Conservation (phyloP, 2,797 vertebrate species). For the Nannoperca australis region DNA sequence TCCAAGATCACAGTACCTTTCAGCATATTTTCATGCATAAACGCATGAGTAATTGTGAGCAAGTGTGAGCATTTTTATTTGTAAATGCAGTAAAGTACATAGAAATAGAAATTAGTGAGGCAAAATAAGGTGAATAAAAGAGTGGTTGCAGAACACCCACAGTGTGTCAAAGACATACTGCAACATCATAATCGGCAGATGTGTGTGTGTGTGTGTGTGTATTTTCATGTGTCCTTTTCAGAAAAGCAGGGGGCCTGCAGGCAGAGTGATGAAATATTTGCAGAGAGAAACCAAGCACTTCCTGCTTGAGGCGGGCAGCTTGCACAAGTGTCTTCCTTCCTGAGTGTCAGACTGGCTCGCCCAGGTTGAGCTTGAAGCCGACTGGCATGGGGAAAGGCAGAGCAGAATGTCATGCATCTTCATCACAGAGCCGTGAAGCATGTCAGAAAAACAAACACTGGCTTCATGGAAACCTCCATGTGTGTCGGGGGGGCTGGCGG, state of each 20-base stretch:
- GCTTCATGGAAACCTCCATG: constrained; percentile 25
- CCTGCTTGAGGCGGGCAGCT: constrained; percentile 53
- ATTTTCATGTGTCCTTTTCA: constrained; percentile 12
- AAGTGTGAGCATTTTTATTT: not conserved
- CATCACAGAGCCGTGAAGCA: not conserved
- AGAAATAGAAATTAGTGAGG: not conserved
- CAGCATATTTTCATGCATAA: not conserved
- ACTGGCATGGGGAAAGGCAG: not conserved
- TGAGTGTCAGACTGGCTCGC: constrained; percentile 30
- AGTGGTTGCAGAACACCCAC: not conserved
- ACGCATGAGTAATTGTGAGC: no score
- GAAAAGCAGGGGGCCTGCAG: constrained; percentile 24
- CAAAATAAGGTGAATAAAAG: not conserved
- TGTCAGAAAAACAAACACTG: constrained; percentile 21
- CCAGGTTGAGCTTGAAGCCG: constrained; percentile 11
- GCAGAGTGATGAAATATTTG: constrained; percentile 68
- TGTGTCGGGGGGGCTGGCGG: not conserved
- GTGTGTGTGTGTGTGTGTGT: constrained; percentile 20
- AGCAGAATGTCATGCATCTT: constrained; percentile 10
- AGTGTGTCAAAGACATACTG: not conserved
- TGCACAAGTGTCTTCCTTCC: constrained; percentile 60
- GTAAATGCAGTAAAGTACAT: not conserved
- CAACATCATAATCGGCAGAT: constrained; percentile 5
- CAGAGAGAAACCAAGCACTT: constrained; percentile 58
- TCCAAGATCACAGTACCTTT: no score